These are phyloP conservation scores for Jacana jacana DNA, from an alignment of 2,113 vertebrate species.

Conservation along the genomic window DNA sequence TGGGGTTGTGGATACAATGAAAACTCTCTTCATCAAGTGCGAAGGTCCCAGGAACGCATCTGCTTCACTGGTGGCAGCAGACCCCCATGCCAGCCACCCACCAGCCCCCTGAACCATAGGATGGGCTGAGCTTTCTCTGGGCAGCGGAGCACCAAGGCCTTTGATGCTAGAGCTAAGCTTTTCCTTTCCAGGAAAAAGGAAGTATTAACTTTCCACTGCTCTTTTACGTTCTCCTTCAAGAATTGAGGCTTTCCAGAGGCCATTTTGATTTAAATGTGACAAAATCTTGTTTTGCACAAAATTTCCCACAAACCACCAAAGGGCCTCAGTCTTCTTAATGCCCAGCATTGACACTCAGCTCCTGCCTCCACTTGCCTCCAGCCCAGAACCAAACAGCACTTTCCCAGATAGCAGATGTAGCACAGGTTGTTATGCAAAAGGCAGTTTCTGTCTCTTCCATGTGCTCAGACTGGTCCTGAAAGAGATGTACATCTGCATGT, in stretches of 20 bases:
- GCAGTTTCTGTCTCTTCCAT: background rate
- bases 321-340: background rate
- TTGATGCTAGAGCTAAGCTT: background rate
- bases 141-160: background rate
- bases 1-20: accelerated
- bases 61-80: background rate
- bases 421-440: background rate
- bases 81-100: accelerated
- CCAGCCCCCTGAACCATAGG: accelerated
- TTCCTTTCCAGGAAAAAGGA: background rate
- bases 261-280: background rate
- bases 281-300: background rate
- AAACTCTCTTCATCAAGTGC: accelerated
- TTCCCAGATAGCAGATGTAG: background rate
- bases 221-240: background rate
- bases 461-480: background rate
- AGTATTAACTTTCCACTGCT: background rate
- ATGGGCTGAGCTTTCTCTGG: background rate
- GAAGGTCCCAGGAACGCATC: accelerated
- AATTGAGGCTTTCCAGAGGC: background rate
- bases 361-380: background rate
- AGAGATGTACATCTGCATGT: background rate
- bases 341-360: background rate
- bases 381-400: background rate
- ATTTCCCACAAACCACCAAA: background rate